Conservation (phyloP, 2,888 invertebrate species). For the Druceiella hillmani region DNA sequence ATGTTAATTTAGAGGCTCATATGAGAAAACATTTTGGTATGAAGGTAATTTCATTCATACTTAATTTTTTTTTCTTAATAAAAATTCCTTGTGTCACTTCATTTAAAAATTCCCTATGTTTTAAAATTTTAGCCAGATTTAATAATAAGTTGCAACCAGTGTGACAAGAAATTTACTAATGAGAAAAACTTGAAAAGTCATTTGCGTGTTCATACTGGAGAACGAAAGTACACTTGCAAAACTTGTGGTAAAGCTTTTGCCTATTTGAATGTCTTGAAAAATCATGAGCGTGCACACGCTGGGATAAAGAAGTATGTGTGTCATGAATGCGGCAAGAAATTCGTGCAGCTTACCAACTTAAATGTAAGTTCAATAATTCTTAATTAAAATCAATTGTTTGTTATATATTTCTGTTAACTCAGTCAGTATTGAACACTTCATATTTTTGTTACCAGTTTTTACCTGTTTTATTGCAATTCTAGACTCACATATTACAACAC, state of each 20-base stretch:
- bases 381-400: too few species aligned
- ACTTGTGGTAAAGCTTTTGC: conserved; percentile 47
- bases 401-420: too few species aligned
- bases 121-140: conserved; percentile 14
- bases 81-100: too few species aligned
- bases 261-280: conserved; percentile 46
- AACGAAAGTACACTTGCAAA: conserved; percentile 40
- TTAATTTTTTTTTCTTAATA: too few species aligned
- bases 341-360: conserved; percentile 19
- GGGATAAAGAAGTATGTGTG: conserved; percentile 44
- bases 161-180: conserved; percentile 31
- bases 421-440: too few species aligned
- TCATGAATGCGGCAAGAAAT: conserved; percentile 38
- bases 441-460: too few species aligned
- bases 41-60: too few species aligned
- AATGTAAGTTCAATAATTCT: too few species aligned
- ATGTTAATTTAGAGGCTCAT: conserved; percentile 20
- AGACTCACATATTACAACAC: conserved; percentile 18
- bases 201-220: conserved; percentile 43
- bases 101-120: conserved; percentile 6
- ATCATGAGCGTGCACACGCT: conserved; percentile 45
- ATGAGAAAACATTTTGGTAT: conserved; percentile 21
- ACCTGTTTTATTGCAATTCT: conserved; percentile 3
- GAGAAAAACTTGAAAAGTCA: conserved; percentile 46
- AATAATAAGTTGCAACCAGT: conserved; percentile 15